Conservation (phyloP, 2,888 invertebrate species). For the Hirtodrosophila duncani region DNA sequence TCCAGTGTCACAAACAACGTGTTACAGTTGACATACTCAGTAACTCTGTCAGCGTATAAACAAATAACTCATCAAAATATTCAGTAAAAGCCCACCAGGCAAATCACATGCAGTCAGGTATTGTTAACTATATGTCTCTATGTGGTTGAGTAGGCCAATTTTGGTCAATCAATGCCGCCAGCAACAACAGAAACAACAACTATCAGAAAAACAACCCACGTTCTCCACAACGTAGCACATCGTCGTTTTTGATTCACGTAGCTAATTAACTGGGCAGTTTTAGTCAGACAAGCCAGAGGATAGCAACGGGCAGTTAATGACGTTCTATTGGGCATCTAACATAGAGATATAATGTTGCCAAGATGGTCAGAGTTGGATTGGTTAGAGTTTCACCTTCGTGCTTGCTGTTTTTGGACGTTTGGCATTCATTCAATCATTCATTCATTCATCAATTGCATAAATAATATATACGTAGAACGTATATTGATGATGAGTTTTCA, state of each 20-base stretch:
- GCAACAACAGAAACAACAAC: not conserved
- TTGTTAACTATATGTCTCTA: not conserved
- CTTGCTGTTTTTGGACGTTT: constrained; percentile 7
- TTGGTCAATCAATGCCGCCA: constrained; percentile 66
- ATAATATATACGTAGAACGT: too few species aligned
- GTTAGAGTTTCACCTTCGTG: constrained; percentile 13
- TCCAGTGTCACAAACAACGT: too few species aligned
- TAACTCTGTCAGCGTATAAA: too few species aligned
- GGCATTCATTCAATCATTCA: constrained; percentile 5
- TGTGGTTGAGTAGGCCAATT: constrained; percentile 40
- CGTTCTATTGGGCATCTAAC: constrained; percentile 1
- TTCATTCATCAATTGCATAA: constrained; percentile 35
- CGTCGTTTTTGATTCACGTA: constrained; percentile 12
- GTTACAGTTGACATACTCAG: too few species aligned
- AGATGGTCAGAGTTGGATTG: too few species aligned
- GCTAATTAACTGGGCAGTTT: constrained; percentile 47
- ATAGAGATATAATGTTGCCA: constrained; percentile 1
- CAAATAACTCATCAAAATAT: constrained; percentile 37
- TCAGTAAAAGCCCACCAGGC: too few species aligned
- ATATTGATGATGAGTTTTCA: constrained; percentile 1
- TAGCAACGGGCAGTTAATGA: constrained; percentile 3
- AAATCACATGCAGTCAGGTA: too few species aligned
- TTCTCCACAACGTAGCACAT: constrained; percentile 7
- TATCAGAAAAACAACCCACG: constrained; percentile 47
- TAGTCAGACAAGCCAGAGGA: too few species aligned